Evolutionary conservation across 2,113 vertebrate genomes (phyloP).

Genomic region (Scopus umbretta): DNA sequence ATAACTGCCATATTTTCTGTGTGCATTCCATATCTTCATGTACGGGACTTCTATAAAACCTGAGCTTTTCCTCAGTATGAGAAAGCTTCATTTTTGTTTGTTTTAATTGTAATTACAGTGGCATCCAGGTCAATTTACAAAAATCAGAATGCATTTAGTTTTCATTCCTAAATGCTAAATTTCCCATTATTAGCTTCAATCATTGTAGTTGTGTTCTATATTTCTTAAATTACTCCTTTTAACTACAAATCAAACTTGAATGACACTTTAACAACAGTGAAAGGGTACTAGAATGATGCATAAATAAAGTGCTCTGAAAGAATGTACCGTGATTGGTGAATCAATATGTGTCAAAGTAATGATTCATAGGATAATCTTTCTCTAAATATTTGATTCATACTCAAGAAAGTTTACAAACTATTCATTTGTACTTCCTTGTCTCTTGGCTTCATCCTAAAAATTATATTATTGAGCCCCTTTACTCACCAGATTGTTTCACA

Average conservation of each 20-base stretch:
- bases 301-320: background rate
- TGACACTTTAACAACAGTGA: background rate
- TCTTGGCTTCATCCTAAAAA: background rate
- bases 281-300: background rate
- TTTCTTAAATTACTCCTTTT: background rate
- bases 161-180: background rate
- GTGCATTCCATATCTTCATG: background rate
- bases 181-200: background rate
- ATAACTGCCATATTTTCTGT: background rate
- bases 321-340: background rate
- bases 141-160: background rate
- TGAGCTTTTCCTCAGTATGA: background rate
- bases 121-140: background rate
- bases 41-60: background rate
- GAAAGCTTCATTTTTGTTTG: background rate
- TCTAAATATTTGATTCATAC: background rate
- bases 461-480: background rate
- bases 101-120: background rate
- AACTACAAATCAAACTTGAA: background rate
- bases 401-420: background rate
- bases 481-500: background rate
- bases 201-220: background rate
- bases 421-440: background rate
- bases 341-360: background rate
- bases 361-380: background rate